Percentiles rank a stretch among this genome's conserved stretches.
Conservation (phyloP, 2,888 invertebrate genomes). For the Labia minor region DNA sequence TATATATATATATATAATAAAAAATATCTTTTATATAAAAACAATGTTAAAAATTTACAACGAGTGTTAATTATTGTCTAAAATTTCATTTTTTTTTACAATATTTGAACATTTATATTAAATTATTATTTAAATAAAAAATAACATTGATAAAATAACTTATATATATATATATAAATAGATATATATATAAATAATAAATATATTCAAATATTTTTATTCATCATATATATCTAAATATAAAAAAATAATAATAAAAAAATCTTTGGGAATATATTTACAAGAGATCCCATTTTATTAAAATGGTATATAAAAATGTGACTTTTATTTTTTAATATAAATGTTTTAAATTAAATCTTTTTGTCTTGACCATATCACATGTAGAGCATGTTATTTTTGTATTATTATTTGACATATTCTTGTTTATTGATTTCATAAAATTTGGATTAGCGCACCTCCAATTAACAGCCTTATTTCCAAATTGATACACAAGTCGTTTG, state of each 20-base stretch:
- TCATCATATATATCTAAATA: neutral
- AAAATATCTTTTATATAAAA: too few species aligned
- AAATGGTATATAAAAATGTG: neutral
- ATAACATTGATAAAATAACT: too few species aligned
- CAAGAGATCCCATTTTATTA: neutral
- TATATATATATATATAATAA: too few species aligned
- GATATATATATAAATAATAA: neutral
- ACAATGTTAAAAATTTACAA: too few species aligned
- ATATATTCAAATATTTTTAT: neutral
- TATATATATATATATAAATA: too few species aligned
- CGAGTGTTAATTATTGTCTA: too few species aligned
- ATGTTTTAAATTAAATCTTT: neutral
- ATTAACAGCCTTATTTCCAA: conserved; percentile 67
- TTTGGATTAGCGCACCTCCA: conserved; percentile 59
- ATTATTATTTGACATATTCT: neutral
- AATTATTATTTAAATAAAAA: too few species aligned
- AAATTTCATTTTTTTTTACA: too few species aligned
- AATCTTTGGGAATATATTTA: neutral
- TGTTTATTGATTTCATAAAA: conserved; percentile 29
- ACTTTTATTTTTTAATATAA: neutral
- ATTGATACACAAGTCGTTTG: conserved; percentile 66
- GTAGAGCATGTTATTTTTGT: neutral
- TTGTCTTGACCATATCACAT: conserved; percentile 14
- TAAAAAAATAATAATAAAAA: neutral
- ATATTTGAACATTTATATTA: too few species aligned